Evolutionary conservation across 2,797 vertebrate species (phyloP).

Genomic region (Gadopsis bispinosus): DNA sequence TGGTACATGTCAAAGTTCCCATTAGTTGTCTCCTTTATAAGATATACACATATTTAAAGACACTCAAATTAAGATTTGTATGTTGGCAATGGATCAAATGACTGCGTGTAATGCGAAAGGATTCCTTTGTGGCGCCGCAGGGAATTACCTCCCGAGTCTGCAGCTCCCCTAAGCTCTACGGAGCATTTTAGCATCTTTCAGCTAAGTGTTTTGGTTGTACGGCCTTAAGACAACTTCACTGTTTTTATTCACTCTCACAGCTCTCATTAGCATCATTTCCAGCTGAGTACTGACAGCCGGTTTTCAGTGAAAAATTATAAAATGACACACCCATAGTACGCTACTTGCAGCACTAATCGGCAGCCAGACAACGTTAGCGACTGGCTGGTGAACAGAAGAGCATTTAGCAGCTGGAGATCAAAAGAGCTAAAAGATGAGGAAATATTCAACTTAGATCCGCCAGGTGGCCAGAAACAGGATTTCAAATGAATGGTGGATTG

Average conservation of each 20-base stretch:
- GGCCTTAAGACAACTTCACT: not conserved
- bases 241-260: not conserved
- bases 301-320: not conserved
- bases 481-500: not conserved
- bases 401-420: not conserved
- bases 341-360: not conserved
- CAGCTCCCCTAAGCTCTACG: not conserved
- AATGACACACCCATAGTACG: not conserved
- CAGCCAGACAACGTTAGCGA: not conserved
- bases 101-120: not conserved
- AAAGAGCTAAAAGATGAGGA: not conserved
- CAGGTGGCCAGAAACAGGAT: too few species aligned
- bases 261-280: not conserved
- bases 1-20: not conserved
- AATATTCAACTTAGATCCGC: not conserved
- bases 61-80: not conserved
- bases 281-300: not conserved
- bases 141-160: not conserved
- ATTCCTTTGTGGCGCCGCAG: not conserved
- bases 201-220: not conserved
- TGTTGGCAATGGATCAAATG: not conserved
- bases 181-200: not conserved
- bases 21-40: not conserved
- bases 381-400: not conserved
- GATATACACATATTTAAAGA: not conserved